Base-by-base conservation (phyloP, 2,797 vertebrate genomes). In the Podarcis lilfordi region DNA sequence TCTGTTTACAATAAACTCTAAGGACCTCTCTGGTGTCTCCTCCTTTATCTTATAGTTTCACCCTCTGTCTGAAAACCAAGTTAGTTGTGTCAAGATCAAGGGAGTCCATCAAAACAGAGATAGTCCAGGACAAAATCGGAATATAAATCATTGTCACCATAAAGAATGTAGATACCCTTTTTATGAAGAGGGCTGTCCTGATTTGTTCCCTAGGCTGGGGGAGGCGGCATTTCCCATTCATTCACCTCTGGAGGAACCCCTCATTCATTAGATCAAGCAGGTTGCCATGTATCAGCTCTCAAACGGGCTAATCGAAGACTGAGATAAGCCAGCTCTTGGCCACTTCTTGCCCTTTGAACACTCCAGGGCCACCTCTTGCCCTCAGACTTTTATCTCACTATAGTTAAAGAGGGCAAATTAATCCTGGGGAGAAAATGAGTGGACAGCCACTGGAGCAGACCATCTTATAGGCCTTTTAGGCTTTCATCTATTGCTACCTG, bases 361-460 rank as follows among this genome's bases (percentile, higher is more conserved):
- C 97, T 96, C 96, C 96, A 94, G 95, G 96, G 94, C 96, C 91
- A 97, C 95, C 96, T 97, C 96, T 96, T 82, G 50, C 89, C 91
- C 96, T 95, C 85, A 94, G 96, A 96, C 97, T 97, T 97, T 98
- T 98, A 98, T 98, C 98, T 98, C 97, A 97, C 98, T 98, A 98
- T 98, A 97, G 97, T 97, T 98, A 98, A 98, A 98, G 97, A 98
- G 97, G 96, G 93, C 96, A 97, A 97, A 98, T 98, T 98, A 98
- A 98, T 98, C 96, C 96, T 93, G 92, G 86, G 97, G 96, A 96
- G 96, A 95, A 97, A 95, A 96, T 95, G 94, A 98, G 97, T 98
- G 98, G 97, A 97, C 95, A 96, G 91, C 87, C 95, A 96, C 91
- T 88, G 87, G 45, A 91, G 80, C 88, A 89, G 91, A 84, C 87